Percentiles rank a stretch among this genome's conserved stretches.
phyloP scores from a whole-genome alignment of 2,797 vertebrate genomes.

The Neopelma chrysocephalum region DNA sequence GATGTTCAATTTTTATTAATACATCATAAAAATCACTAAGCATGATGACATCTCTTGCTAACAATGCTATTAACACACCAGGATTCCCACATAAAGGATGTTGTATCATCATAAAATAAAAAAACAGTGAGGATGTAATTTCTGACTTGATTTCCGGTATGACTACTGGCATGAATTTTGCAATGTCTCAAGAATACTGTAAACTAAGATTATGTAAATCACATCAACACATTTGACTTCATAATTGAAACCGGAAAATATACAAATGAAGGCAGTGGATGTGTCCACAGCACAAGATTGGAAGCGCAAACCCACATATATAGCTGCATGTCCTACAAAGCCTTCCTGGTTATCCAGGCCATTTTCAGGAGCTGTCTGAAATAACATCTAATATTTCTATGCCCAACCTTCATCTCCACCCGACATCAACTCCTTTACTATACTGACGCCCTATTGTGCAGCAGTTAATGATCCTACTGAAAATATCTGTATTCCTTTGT shows the following conservation, averaged over 20 bases:
- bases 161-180: neutral
- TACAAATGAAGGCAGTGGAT: neutral
- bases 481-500: neutral
- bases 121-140: neutral
- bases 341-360: neutral
- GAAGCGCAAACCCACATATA: neutral
- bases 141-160: neutral
- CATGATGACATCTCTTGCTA: neutral
- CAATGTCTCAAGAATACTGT: neutral
- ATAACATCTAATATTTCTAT: neutral
- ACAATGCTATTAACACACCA: neutral
- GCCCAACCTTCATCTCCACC: neutral
- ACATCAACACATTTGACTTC: neutral
- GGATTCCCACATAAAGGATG: neutral
- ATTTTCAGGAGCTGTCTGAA: neutral
- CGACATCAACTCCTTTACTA: neutral
- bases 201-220: neutral
- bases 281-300: neutral
- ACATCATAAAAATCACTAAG: neutral
- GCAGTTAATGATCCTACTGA: neutral
- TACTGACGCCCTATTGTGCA: neutral
- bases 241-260: neutral
- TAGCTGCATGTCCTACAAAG: neutral
- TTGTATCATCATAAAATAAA: neutral
- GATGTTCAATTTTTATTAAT: constrained; percentile 44